Conservation (phyloP, 2,888 invertebrate genomes). For the Hirtodrosophila trivittata region DNA sequence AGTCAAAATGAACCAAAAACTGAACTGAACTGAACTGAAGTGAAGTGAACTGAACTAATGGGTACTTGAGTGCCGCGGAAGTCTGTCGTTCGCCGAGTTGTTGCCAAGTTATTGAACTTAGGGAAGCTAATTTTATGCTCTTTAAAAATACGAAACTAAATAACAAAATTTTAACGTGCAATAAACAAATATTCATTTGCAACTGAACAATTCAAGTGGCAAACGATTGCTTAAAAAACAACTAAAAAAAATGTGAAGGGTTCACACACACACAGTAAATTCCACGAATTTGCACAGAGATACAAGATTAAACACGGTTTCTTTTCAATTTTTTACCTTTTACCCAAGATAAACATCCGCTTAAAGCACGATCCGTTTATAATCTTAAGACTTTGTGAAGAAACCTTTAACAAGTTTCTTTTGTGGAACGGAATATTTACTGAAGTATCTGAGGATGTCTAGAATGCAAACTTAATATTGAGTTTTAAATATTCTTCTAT, state of each 20-base stretch:
- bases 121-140: slow-evolving; percentile 30
- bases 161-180: no score
- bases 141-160: slow-evolving; percentile 27
- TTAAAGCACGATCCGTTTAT: neutral
- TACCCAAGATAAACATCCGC: slow-evolving; percentile 23
- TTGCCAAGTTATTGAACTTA: slow-evolving; percentile 52
- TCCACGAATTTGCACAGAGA: slow-evolving; percentile 20
- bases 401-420: neutral
- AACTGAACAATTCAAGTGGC: slow-evolving; percentile 25
- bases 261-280: no score
- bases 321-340: slow-evolving; percentile 17
- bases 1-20: slow-evolving; percentile 18
- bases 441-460: no score
- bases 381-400: neutral
- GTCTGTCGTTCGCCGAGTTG: slow-evolving; percentile 21
- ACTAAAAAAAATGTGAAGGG: no score
- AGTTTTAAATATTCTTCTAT: no score
- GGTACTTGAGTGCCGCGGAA: slow-evolving; percentile 43
- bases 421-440: neutral
- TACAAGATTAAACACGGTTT: no score
- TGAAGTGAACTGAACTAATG: slow-evolving; percentile 40
- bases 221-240: no score
- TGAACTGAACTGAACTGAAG: no score
- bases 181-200: slow-evolving; percentile 46
- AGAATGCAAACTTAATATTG: neutral